Evolutionary conservation across 2,888 invertebrate species (phyloP).

Genomic region (Melipona bicolor): DNA sequence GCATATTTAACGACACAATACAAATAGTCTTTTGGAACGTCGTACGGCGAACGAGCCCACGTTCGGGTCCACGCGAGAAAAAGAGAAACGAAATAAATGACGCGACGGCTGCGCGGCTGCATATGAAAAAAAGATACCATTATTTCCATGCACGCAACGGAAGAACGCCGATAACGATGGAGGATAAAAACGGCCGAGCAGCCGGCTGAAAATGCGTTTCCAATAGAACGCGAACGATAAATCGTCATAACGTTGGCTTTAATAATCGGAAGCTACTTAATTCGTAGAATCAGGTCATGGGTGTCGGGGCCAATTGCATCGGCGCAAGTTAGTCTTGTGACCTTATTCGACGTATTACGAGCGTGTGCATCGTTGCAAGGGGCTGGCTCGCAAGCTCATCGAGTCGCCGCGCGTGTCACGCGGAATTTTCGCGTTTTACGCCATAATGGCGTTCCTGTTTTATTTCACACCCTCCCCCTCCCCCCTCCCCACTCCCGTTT

Average conservation of each 20-base stretch:
- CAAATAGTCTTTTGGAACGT: neutral
- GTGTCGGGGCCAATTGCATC: slow-evolving; percentile 54
- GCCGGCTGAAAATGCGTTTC: slow-evolving; percentile 30
- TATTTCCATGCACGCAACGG: neutral
- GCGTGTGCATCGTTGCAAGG: slow-evolving; percentile 21
- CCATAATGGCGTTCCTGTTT: neutral
- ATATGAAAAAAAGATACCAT: neutral
- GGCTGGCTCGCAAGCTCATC: neutral
- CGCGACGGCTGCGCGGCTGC: neutral
- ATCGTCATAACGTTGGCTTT: slow-evolving; percentile 48
- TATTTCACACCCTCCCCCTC: neutral
- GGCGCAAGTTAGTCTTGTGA: slow-evolving; percentile 41
- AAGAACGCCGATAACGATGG: neutral
- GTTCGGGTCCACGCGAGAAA: too few species aligned
- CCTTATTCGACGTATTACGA: slow-evolving; percentile 52
- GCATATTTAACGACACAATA: too few species aligned
- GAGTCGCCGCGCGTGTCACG: slow-evolving; percentile 1
- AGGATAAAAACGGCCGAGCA: neutral
- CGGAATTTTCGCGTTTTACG: slow-evolving; percentile 2
- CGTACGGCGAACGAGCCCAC: neutral
- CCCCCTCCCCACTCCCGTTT: too few species aligned
- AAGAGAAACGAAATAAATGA: neutral
- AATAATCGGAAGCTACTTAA: slow-evolving; percentile 63
- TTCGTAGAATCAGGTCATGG: slow-evolving; percentile 57
- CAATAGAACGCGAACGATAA: slow-evolving; percentile 31